Evolutionary conservation across 2,113 vertebrate genomes (phyloP), one percentile per base, ranked within the genome.

Genomic region (Sphaerodactylus townsendi): DNA sequence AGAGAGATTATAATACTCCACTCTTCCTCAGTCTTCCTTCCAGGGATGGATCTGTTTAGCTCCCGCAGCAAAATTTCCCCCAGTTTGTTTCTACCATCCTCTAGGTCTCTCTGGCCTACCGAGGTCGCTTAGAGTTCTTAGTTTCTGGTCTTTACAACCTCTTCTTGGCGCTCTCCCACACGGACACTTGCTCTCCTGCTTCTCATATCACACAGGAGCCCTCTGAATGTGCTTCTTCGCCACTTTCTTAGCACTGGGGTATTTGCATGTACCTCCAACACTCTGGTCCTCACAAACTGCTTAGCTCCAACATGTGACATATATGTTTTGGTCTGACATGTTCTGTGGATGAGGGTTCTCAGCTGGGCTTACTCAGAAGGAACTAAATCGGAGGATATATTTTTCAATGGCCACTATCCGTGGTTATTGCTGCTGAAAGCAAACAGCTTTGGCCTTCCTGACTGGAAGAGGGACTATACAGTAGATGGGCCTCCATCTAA

Each of bases 141-240:
- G 28, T 50, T 75, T 21, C n/a, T 53, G 48, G n/a, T 11, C 73
- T 59, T 23, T 25, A 53, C 19, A 11, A 13, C 46, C 25, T 50
- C 30, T 3, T 80, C 17, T 66, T 64, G 28, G 19, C n/a, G 28
- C 10, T 21, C 4, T 7, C n/a, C n/a, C 7, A 28, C 48, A 50
- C 33, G 48, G 39, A 2, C 3, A 35, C 41, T 59, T 33, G 10
- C 10, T 48, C 21, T 79, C 25, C 13, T 17, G 62, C 7, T 62
- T 77, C 0, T 0, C 14, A 44, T 46, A 84, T 65, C 74, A 39
- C 23, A 28, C 3, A 5, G 50, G 30, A 68, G 33, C 65, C 65
- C 62, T 30, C 44, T 28, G 28, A 28, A 62, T 14, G 9, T 37
- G 41, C 17, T 59, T 62, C 35, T 11, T 9, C 41, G 48, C 10